Evolutionary conservation across 2,888 invertebrate genomes (phyloP), one percentile per base, ranked within the genome.

Genomic region (Barypeithes pellucidus): DNA sequence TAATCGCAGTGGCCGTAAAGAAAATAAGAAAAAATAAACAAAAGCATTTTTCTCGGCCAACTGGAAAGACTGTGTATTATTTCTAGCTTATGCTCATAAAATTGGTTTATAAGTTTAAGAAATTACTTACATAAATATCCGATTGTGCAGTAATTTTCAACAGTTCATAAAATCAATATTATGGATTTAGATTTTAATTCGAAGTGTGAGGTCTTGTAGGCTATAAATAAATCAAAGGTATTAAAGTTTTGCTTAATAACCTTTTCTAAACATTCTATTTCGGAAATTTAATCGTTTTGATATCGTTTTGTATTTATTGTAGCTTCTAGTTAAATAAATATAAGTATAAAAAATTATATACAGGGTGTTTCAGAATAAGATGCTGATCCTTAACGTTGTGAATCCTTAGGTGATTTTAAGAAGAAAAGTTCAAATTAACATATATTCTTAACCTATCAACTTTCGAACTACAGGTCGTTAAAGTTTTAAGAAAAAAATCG

Each of bases 91-190:
- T 16, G 14, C 43, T 47, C 47, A 50, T 50, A 22, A 50, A 50
- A 50, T 22, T 12, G n/a, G n/a, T 50, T 22, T 22, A 24, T 41
- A 61, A 18, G 61, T n/a, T 9, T 18, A 39, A 18, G 20, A 61
- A 61, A 29, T 29, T 29, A 29, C 29, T 61, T 41, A 41, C 61
- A 11, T n/a, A 36, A 61, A 61, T 61, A 41, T 41, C 24, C 20
- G 22, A 61, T 61, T 61, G 61, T 61, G 41, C 18, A 61, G 41
- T 61, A 61, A 61, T 61, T 61, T 43, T 43, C 39, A 61, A 20
- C 61, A 41, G 41, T 11, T 39, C 24, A 61, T 61, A 61, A 61
- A 61, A 61, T 61, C 18, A 20, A 36, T 61, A 41, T 41, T 39
- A 39, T 61, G 41, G 14, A 22, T 22, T 63, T 63, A 41, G 14